Evolutionary conservation across 2,113 vertebrate genomes (phyloP).

Genomic region (Dolichallabes microphthalmus): DNA sequence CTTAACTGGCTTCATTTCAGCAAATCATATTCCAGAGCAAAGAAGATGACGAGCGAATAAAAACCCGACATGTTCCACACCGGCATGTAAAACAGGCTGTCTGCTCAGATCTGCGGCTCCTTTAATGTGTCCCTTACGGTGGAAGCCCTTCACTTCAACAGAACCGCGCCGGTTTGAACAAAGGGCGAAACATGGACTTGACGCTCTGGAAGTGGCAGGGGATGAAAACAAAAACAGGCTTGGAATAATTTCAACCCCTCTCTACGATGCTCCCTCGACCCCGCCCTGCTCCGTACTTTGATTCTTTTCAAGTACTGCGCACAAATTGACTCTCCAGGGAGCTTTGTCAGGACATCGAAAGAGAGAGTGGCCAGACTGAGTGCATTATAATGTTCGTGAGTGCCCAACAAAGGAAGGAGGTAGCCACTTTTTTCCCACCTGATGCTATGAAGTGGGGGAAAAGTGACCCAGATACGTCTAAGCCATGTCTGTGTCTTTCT

Average conservation of each 20-base stretch:
- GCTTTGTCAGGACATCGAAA: slow-evolving; percentile 26
- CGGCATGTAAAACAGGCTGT: slow-evolving; percentile 29
- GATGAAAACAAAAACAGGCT: slow-evolving; percentile 44
- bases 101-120: slow-evolving; percentile 7
- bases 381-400: background rate
- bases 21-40: background rate
- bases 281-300: slow-evolving; percentile 11
- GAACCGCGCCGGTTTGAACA: slow-evolving; percentile 41
- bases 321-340: slow-evolving; percentile 56
- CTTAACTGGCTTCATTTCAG: slow-evolving; percentile 13
- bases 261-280: background rate
- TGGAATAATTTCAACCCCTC: slow-evolving; percentile 43
- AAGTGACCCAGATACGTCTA: slow-evolving; percentile 33
- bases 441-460: slow-evolving; percentile 1
- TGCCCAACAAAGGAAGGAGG: background rate
- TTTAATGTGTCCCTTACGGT: slow-evolving; percentile 45
- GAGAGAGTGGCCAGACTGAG: background rate
- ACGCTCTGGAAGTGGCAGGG: slow-evolving; percentile 13
- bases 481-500: background rate
- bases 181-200: slow-evolving; percentile 35
- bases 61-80: slow-evolving; percentile 21
- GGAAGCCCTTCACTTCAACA: slow-evolving; percentile 26
- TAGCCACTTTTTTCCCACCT: slow-evolving; percentile 18
- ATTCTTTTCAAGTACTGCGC: slow-evolving; percentile 46
- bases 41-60: slow-evolving; percentile 33